These are phyloP conservation scores for Zoanthus gigantus DNA, from an alignment of 92 coral and sea anemone species.

Conservation along the genomic window DNA sequence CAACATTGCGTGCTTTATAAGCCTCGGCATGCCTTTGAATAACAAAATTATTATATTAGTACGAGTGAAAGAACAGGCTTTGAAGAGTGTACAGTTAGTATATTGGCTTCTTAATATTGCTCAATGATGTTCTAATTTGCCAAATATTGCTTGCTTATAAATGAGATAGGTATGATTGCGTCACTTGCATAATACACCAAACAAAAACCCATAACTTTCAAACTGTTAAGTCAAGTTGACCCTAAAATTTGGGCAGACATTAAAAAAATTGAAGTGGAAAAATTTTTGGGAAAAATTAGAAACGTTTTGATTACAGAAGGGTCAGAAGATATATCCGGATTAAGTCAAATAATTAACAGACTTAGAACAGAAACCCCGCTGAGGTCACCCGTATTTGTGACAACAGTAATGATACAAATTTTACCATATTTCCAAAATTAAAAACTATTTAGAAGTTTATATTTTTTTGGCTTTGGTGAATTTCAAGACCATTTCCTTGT, in stretches of 20 bases:
- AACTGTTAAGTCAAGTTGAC: neutral
- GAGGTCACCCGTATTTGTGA: neutral
- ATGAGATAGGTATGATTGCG: no score
- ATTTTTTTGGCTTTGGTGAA: neutral
- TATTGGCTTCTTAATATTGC: no score
- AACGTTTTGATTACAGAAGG: neutral
- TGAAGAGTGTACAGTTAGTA: no score
- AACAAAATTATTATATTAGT: neutral
- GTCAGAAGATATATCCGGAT: neutral
- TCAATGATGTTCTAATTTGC: no score
- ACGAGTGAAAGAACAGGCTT: neutral
- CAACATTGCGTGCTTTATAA: neutral
- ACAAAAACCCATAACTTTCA: neutral
- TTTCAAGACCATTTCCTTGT: neutral
- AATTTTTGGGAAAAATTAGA: neutral
- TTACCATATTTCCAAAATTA: neutral
- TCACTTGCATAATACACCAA: no score
- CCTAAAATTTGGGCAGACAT: neutral
- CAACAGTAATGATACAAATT: neutral
- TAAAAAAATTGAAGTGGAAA: neutral
- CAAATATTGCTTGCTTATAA: no score
- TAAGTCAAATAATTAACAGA: neutral
- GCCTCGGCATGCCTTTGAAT: neutral
- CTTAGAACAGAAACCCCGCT: neutral
- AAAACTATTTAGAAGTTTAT: neutral